These are phyloP conservation scores for Karalla daura DNA, from an alignment of 2,797 vertebrate species.

Conservation along the genomic window DNA sequence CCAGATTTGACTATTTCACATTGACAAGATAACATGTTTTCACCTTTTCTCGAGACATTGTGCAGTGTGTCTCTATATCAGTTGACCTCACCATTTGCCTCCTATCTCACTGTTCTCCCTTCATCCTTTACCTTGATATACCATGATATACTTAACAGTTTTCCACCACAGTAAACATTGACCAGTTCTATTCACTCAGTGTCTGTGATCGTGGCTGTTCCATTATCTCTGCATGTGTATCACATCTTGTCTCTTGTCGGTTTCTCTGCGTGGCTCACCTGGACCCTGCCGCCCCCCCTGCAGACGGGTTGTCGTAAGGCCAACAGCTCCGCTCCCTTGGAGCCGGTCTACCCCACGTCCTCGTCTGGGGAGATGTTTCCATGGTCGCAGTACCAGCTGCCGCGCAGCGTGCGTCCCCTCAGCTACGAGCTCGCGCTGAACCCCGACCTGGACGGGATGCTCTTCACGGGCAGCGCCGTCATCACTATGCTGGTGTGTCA, in stretches of 20 bases:
- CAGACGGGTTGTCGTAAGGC: constrained; percentile 87
- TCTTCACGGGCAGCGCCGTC: constrained; percentile 85
- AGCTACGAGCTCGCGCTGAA: constrained; percentile 89
- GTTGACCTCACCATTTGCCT: too few relatives aligned
- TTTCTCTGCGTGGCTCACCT: background rate
- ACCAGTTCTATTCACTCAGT: background rate
- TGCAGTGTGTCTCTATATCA: too few relatives aligned
- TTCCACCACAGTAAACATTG: too few relatives aligned
- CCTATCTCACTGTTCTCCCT: too few relatives aligned
- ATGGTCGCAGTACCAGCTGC: constrained; percentile 90
- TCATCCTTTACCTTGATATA: too few relatives aligned
- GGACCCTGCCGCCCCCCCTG: background rate
- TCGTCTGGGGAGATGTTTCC: constrained; percentile 90
- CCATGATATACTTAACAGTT: too few relatives aligned
- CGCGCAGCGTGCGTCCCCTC: constrained; percentile 84
- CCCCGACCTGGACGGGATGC: constrained; percentile 88
- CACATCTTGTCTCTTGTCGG: background rate
- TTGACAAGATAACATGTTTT: too few relatives aligned
- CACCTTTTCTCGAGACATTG: too few relatives aligned
- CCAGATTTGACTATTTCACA: too few relatives aligned
- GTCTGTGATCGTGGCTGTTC: background rate
- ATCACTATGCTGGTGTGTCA: constrained; percentile 85
- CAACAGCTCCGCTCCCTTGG: constrained; percentile 77
- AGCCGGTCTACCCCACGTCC: constrained; percentile 85
- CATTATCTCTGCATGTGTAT: background rate